A percentile compares a stretch with the other conserved stretches of the same genome.
Evolutionary conservation across 2,797 vertebrate genomes (phyloP).

Genomic region (Stomatorhinus walkeri): DNA sequence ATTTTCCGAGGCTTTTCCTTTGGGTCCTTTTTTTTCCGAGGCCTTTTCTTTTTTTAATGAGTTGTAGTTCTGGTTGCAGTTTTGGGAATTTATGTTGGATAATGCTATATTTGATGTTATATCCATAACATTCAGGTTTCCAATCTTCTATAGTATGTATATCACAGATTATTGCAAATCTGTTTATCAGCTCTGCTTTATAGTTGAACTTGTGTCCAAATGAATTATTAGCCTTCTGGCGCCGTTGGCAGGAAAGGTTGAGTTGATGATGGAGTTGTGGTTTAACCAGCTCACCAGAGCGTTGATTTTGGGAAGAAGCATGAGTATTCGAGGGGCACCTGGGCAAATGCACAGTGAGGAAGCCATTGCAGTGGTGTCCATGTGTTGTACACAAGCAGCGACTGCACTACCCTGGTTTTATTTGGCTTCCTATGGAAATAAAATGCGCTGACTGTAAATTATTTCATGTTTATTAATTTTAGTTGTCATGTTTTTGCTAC

Average conservation of each 20-base stretch:
- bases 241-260: background rate
- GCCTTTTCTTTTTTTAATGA: too few species aligned
- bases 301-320: background rate
- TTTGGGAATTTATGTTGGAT: too few species aligned
- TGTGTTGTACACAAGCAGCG: background rate
- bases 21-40: too few species aligned
- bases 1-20: too few species aligned
- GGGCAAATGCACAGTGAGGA: background rate
- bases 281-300: background rate
- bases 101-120: too few species aligned
- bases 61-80: too few species aligned
- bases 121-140: too few species aligned
- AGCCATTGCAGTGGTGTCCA: background rate
- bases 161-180: too few species aligned
- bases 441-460: background rate
- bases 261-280: background rate
- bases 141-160: too few species aligned
- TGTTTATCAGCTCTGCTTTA: too few species aligned
- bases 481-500: background rate
- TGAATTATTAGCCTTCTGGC: background rate
- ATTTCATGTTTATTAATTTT: background rate
- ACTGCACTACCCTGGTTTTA: background rate
- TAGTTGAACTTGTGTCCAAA: background rate
- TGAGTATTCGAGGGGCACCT: background rate
- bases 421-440: background rate